Base-by-base conservation (phyloP, 1,140 invertebrate species). In the Tetramorium simillimum region DNA sequence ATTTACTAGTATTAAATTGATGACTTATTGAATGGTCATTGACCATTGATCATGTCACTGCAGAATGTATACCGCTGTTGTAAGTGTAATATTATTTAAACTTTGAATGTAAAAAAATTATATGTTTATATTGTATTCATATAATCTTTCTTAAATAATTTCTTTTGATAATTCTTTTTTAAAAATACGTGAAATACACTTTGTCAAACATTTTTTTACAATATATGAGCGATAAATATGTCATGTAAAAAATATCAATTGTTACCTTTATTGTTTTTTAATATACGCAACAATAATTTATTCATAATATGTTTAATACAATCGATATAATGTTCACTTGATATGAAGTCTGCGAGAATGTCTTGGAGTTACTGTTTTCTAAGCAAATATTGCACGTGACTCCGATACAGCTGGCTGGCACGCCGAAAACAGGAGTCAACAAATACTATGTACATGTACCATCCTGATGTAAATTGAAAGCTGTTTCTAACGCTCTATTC, bases 1-100 rank as follows among this genome's bases (percentile, higher is more conserved):
- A 53, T 56, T 51, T 67, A 56, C 9, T 43, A 49, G 18, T 43
- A 81, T 24, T 69, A 69, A 87, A 87, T 75, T 82, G 43, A 46
- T 63, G 33, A 40, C 16, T 86, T 87, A 67, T 86, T 88, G 67
- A 73, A 91, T 88, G 80, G 69, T 84, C 88, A 53, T 86, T 87
- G 86, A 90, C 75, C 84, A 89, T 77, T 78, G 58, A 86, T 63
- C 28, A 24, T 53, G 14, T 37, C 2, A 21, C 3, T 24, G 2
- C 16, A 82, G 33, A 73, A 14, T 56, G 14, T 24, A 43, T 14
- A 12, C 58, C 10, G 33, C 14, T 46, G 46, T 24, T 18, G 37
- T 53, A 12, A 43, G 9, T 24, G 14, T 10, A 43, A 3, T 53
- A 49, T 78, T 24, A 69, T 24, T 18, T 80, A 65, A 43, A 60